Base-by-base conservation (phyloP, 2,888 invertebrate genomes). In the Cheilosia pagana region DNA sequence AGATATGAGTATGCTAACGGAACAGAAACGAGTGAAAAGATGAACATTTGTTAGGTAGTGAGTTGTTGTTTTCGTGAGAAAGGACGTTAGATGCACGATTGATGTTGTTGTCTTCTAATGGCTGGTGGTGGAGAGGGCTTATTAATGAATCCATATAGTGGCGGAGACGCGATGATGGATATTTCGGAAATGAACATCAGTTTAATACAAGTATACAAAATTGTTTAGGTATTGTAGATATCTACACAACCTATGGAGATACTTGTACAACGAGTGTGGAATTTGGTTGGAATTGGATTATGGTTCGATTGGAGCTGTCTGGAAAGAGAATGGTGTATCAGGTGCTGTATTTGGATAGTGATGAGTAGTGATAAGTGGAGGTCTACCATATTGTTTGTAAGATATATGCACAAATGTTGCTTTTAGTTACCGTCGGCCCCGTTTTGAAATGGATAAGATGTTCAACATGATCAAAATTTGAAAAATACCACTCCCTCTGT, bases 121-220 rank as follows among this genome's bases (percentile, higher is more conserved):
- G 35, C 10, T 16, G 68, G 25, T 35, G 25, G n/a, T 65, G 71
- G 77, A 39, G 57, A 63, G 83, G 52, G 60, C 65, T 78, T 74
- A 79, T 85, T 85, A 85, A 85, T 81, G 83, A 85, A 79, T 57
- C 43, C 48, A 59, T 70, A 70, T 70, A 70, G 63, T 65, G 75
- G 75, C 45, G 48, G 74, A 85, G 79, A 68, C 70, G 65, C 39
- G 83, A 81, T 85, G 79, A 85, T 85, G 68, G 70, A 85, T 85
- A 67, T 70, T 70, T 85, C 55, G 81, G 83, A 81, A 85, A 85
- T 75, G 53, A 48, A 48, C 41, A 81, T 23, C 21, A 60, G 21
- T n/a, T n/a, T n/a, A n/a, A n/a, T n/a, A n/a, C n/a, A n/a, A n/a
- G n/a, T n/a, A n/a, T 50, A 28, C 55, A 78, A 50, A 55, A 43